Conservation (phyloP, 2,888 invertebrate species). For the Eupithecia vulgata region DNA sequence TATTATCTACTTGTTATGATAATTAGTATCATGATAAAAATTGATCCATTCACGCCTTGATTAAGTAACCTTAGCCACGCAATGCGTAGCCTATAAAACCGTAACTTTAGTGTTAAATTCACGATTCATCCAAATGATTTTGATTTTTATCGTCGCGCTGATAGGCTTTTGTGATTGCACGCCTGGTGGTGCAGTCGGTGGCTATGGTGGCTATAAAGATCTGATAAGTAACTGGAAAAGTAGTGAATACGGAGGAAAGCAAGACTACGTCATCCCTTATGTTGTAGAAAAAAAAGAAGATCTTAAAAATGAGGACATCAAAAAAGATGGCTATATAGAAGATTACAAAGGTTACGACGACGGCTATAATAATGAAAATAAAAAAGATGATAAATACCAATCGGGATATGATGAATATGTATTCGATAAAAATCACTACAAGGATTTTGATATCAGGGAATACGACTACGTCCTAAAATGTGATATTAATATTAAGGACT, state of each 20-base stretch:
- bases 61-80: neutral
- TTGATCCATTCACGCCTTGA: neutral
- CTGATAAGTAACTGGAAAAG: neutral
- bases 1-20: neutral
- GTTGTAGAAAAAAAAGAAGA: neutral
- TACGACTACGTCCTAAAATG: slow-evolving; percentile 27
- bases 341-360: slow-evolving; percentile 15
- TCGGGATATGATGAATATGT: neutral
- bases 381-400: neutral
- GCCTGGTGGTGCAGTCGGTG: slow-evolving; percentile 1
- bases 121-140: slow-evolving; percentile 25
- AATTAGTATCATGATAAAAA: neutral
- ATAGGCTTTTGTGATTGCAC: slow-evolving; percentile 15
- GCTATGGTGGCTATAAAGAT: slow-evolving; percentile 13
- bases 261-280: neutral
- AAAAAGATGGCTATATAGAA: slow-evolving; percentile 15
- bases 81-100: neutral
- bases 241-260: neutral
- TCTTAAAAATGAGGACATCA: neutral
- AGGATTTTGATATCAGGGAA: slow-evolving; percentile 12
- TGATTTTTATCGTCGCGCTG: slow-evolving; percentile 23
- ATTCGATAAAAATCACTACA: slow-evolving; percentile 8
- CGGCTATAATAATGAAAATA: neutral
- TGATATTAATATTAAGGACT: slow-evolving; percentile 24
- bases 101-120: neutral